Evolutionary conservation across 2,888 invertebrate species (phyloP), one percentile per base, ranked within the genome.

Genomic region (Erannis defoliaria): DNA sequence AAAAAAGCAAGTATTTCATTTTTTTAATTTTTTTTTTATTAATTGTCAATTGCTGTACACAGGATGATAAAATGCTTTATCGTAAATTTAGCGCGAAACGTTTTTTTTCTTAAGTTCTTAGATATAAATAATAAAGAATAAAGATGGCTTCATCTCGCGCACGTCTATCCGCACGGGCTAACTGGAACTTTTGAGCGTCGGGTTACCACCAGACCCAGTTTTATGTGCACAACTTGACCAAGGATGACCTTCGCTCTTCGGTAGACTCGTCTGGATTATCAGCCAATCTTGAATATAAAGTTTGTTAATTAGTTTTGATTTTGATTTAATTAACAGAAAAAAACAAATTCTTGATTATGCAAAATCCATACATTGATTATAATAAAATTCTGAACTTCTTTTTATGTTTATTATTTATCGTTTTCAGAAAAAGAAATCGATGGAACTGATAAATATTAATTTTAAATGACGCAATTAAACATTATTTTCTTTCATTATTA

Each of bases 161-260:
- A 68, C 68, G 55, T 12, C 73, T 74, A 51, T 82, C 77, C 77
- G 65, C 67, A 72, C 72, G 66, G 70, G 72, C 76, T 78, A 74
- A 67, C 71, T 80, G 80, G 80, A 81, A 84, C 72, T 70, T 74
- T 70, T 67, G 65, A 82, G 78, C 70, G 70, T 86, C 80, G 64
- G 73, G 79, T 90, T 89, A 80, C 90, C 81, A 82, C 84, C 80
- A 80, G 76, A 72, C 76, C 73, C 73, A 76, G 75, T 78, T 78
- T 76, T 73, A 74, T 72, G 73, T 82, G 74, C 85, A 83, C 84
- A 80, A 87, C 74, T 76, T 81, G 73, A 67, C 75, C 71, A 72
- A 70, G 67, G 40, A 42, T 71, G 82, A 80, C 80, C 81, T 81
- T 81, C 77, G 67, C 63, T 43, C 80, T 80, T 81, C 77, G 68